Evolutionary conservation across 2,888 invertebrate genomes (phyloP).

Genomic region (Dione vanillae): DNA sequence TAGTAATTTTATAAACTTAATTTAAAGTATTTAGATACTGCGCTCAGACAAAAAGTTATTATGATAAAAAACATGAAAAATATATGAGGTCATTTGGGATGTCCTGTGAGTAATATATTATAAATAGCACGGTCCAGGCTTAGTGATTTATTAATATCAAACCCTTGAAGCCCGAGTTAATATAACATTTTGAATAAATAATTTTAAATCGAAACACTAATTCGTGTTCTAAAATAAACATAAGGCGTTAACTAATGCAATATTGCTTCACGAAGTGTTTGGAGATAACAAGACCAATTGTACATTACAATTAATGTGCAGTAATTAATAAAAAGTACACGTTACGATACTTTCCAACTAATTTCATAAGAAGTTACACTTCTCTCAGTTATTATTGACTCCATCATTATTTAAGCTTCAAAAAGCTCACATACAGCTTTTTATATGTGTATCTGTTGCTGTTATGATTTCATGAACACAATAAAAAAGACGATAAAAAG

Average conservation of each 20-base stretch:
- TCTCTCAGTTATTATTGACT: neutral
- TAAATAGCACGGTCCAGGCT: constrained; percentile 29
- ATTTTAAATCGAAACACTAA: constrained; percentile 36
- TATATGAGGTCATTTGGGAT: constrained; percentile 8
- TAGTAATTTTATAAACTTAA: neutral
- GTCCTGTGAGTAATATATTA: constrained; percentile 35
- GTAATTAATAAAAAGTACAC: neutral
- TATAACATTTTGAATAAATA: constrained; percentile 38
- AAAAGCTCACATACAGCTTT: neutral
- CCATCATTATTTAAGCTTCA: neutral
- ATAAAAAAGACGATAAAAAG: constrained; percentile 18
- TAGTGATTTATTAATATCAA: constrained; percentile 33
- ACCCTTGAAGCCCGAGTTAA: constrained; percentile 28
- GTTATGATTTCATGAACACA: constrained; percentile 16
- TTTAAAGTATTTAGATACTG: neutral
- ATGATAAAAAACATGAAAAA: constrained; percentile 31
- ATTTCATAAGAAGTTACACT: neutral
- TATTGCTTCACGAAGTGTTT: neutral
- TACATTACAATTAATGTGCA: neutral
- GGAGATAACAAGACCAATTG: too few relatives aligned
- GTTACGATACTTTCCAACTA: too few relatives aligned
- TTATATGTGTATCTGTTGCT: constrained; percentile 14
- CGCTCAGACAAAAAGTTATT: constrained; percentile 15
- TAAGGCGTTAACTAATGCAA: neutral
- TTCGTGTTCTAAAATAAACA: constrained; percentile 21